Conservation (phyloP, 1,140 invertebrate genomes). For the Drosophila pseudoobscura region DNA sequence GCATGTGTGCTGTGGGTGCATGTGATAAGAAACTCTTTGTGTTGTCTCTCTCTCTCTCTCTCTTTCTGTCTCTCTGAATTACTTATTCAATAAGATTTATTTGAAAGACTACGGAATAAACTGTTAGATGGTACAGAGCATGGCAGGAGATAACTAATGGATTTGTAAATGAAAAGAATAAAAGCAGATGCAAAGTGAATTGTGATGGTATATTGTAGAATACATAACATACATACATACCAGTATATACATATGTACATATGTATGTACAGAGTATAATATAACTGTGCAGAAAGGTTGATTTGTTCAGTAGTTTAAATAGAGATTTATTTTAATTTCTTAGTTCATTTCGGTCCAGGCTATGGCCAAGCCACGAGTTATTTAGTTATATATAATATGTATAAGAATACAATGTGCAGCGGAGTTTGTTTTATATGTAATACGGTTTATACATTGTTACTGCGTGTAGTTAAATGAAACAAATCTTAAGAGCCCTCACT, state of each 20-base stretch:
- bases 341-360: no score
- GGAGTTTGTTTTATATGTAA: conserved; percentile 52
- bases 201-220: conserved; percentile 73
- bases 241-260: conserved; percentile 2
- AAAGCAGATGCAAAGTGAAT: conserved; percentile 83
- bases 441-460: conserved; percentile 74
- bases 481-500: conserved; percentile 53
- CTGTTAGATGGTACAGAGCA: conserved; percentile 9
- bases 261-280: no score
- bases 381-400: no score
- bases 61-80: conserved; percentile 35
- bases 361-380: no score
- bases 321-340: no score
- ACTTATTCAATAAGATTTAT: conserved; percentile 58
- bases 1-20: no score
- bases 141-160: conserved; percentile 22
- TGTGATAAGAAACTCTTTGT: conserved; percentile 32
- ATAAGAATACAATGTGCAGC: conserved; percentile 8
- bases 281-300: no score
- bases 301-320: no score
- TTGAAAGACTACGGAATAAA: conserved; percentile 24
- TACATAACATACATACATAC: conserved; percentile 13
- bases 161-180: conserved; percentile 65
- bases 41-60: conserved; percentile 26
- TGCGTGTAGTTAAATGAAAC: conserved; percentile 72